Evolutionary conservation across 37 sponge, comb jelly and placozoan genomes (phyloP).

Genomic region (Oscarella lobularis): DNA sequence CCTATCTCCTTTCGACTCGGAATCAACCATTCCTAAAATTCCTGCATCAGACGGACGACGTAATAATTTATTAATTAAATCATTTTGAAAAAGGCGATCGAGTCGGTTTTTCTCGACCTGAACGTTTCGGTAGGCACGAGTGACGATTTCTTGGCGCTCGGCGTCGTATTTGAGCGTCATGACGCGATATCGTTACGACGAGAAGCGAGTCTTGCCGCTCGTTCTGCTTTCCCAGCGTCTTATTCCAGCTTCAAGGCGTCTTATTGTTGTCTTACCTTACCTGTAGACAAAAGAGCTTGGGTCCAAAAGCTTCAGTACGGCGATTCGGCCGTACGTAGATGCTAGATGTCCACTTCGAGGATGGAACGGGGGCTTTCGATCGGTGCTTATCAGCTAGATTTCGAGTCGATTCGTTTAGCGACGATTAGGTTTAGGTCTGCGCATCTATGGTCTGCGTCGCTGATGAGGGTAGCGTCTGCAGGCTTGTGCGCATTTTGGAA

Average conservation of each 20-base stretch:
- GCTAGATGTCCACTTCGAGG: conserved; percentile 56
- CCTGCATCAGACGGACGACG: conserved; percentile 40
- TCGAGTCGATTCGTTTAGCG: conserved; percentile 53
- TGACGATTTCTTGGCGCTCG: conserved; percentile 38
- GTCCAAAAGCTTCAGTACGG: conserved; percentile 49
- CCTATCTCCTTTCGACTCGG: conserved; percentile 48
- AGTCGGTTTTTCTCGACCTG: conserved; percentile 34
- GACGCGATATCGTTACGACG: conserved; percentile 64
- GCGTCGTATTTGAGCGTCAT: conserved; percentile 59
- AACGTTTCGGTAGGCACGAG: conserved; percentile 65
- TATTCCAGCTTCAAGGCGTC: not conserved
- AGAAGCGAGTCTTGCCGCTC: conserved; percentile 61
- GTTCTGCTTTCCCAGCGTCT: too few species aligned
- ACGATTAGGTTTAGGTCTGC: conserved; percentile 66
- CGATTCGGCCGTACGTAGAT: conserved; percentile 61
- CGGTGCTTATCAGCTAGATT: conserved; percentile 52
- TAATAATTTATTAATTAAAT: conserved; percentile 31
- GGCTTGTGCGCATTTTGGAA: conserved; percentile 71
- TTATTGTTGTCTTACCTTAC: conserved; percentile 1
- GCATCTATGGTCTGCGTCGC: conserved; percentile 70
- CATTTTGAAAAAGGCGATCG: not conserved
- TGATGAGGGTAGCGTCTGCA: conserved; percentile 49
- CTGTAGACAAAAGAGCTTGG: conserved; percentile 29
- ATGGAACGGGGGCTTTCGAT: conserved; percentile 69
- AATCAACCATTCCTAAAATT: conserved; percentile 55